These are phyloP conservation scores for Vombatus ursinus DNA, from an alignment of 2,113 vertebrate species.

Conservation along the genomic window DNA sequence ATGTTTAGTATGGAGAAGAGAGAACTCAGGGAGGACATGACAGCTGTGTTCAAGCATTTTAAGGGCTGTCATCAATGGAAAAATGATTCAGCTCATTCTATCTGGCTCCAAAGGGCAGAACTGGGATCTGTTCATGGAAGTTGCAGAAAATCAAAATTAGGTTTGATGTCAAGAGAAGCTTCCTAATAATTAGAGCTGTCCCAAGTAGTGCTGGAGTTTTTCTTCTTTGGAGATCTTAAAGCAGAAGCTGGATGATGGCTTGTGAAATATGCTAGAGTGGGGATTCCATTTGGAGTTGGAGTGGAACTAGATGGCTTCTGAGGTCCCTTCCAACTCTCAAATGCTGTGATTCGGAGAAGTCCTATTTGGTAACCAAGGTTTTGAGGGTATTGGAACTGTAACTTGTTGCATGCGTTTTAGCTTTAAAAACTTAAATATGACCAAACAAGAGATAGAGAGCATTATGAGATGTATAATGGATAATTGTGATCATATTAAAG, in stretches of 20 bases:
- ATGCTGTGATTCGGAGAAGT: neutral
- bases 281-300: neutral
- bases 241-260: neutral
- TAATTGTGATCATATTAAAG: too few relatives aligned
- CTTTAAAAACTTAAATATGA: too few relatives aligned
- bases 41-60: neutral
- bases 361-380: neutral
- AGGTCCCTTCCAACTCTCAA: neutral
- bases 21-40: neutral
- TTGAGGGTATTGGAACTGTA: neutral
- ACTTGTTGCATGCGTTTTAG: neutral
- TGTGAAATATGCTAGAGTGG: neutral
- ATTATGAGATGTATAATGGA: too few relatives aligned
- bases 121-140: neutral
- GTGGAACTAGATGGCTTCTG: neutral
- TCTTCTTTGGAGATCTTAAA: neutral
- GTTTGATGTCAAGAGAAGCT: neutral
- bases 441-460: too few relatives aligned
- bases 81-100: neutral
- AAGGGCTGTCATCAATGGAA: neutral
- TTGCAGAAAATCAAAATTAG: neutral
- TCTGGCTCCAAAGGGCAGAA: neutral
- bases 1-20: neutral
- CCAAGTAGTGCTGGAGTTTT: neutral
- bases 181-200: neutral